Evolutionary conservation across 2,888 invertebrate species (phyloP).

Genomic region (Adelognathus sp.): DNA sequence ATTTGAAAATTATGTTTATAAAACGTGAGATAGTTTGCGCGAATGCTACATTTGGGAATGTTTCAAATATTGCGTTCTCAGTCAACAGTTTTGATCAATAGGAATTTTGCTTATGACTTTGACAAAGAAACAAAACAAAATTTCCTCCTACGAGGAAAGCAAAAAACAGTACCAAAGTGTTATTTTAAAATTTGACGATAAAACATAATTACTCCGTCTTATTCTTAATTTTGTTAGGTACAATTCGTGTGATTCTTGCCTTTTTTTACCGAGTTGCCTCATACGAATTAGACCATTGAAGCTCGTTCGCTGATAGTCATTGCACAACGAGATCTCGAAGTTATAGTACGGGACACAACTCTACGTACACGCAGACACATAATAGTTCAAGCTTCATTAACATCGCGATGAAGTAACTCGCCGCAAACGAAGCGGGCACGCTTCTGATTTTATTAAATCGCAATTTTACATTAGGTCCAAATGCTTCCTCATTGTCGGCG

Average conservation of each 20-base stretch:
- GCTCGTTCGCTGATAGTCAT: background rate
- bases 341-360: background rate
- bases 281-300: background rate
- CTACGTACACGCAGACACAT: background rate
- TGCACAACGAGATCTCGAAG: background rate
- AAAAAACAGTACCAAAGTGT: background rate
- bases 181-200: background rate
- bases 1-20: no score
- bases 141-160: background rate
- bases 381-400: conserved; percentile 8
- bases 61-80: no score
- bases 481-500: background rate
- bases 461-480: background rate
- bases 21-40: no score
- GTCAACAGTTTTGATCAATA: no score
- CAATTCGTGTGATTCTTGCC: no score
- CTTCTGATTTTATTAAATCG: conserved; percentile 14
- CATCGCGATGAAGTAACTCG: conserved; percentile 18
- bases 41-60: no score
- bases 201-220: no score
- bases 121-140: background rate
- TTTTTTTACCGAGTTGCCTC: background rate
- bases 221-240: no score
- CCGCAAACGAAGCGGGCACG: background rate
- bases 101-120: no score